Percentiles rank a stretch among this genome's conserved stretches.
These are phyloP conservation scores for Holotrichia oblita DNA, from an alignment of 1,140 invertebrate genomes.

Conservation along the genomic window DNA sequence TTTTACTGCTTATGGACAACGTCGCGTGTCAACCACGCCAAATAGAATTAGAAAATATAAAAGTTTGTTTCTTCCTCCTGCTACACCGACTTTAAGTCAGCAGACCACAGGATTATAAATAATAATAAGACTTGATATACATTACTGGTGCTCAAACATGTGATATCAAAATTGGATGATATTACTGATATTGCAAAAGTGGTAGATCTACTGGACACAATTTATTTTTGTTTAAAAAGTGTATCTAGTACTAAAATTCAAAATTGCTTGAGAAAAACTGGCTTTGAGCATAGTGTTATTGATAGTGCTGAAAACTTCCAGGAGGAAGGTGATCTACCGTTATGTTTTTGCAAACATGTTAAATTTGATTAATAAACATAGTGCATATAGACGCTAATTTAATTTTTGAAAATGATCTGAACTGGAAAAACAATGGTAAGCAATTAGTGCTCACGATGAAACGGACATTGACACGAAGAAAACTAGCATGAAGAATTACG, in stretches of 20 bases:
- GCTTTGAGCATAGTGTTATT: not conserved
- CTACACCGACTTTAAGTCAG: not conserved
- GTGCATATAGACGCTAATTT: not conserved
- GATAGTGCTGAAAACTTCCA: not conserved
- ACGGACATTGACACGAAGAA: not conserved
- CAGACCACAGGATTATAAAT: not conserved
- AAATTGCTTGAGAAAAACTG: not conserved
- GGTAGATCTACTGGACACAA: constrained; percentile 1
- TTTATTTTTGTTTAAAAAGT: not conserved
- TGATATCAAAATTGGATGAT: constrained; percentile 20
- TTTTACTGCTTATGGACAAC: constrained; percentile 1
- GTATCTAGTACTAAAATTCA: constrained; percentile 2
- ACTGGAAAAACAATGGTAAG: not conserved
- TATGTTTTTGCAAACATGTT: constrained; percentile 18
- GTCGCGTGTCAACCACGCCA: not conserved
- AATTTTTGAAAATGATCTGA: constrained; percentile 20
- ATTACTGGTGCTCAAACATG: not conserved
- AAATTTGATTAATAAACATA: constrained; percentile 3
- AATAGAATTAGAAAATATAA: constrained; percentile 15
- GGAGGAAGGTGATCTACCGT: constrained; percentile 1
- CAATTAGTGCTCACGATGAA: not conserved
- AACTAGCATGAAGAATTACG: not conserved
- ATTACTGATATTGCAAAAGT: constrained; percentile 23
- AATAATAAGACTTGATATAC: not conserved
- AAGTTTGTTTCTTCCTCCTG: constrained; percentile 7